Evolutionary conservation across 2,888 invertebrate genomes (phyloP).

Genomic region (Rutpela maculata): DNA sequence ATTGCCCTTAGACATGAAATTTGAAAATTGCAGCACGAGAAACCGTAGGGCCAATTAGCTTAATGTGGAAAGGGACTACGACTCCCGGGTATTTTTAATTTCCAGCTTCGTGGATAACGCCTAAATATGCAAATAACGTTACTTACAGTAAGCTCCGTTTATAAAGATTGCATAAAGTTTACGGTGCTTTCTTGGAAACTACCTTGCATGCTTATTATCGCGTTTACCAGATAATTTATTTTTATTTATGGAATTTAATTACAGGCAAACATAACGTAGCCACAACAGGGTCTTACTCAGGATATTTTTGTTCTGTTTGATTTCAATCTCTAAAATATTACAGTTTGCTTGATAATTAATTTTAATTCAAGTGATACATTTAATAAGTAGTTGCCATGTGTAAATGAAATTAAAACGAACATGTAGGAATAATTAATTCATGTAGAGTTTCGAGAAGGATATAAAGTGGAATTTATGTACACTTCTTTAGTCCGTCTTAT

Average conservation of each 20-base stretch:
- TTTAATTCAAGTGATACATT: neutral
- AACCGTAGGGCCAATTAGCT: conserved; percentile 62
- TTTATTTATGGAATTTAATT: conserved; percentile 70
- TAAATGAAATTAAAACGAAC: neutral
- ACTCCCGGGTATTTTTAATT: conserved; percentile 63
- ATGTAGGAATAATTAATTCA: neutral
- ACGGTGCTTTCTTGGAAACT: conserved; percentile 64
- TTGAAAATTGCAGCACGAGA: conserved; percentile 62
- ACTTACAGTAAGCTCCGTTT: conserved; percentile 46
- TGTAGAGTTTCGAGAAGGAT: neutral
- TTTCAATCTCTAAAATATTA: neutral
- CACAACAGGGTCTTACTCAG: conserved; percentile 44
- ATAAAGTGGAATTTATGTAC: neutral
- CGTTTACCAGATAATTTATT: conserved; percentile 67
- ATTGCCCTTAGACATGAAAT: conserved; percentile 58
- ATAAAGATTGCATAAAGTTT: conserved; percentile 62
- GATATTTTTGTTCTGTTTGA: conserved; percentile 9
- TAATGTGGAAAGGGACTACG: conserved; percentile 55
- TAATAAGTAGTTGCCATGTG: neutral
- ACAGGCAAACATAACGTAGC: conserved; percentile 55
- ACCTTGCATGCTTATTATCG: conserved; percentile 71
- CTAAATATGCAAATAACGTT: conserved; percentile 63
- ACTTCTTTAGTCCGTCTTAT: too few relatives aligned
- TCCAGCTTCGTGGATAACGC: conserved; percentile 60
- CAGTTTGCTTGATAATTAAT: neutral